Evolutionary conservation across 1,140 invertebrate genomes (phyloP).

Genomic region (Orchesella cincta): DNA sequence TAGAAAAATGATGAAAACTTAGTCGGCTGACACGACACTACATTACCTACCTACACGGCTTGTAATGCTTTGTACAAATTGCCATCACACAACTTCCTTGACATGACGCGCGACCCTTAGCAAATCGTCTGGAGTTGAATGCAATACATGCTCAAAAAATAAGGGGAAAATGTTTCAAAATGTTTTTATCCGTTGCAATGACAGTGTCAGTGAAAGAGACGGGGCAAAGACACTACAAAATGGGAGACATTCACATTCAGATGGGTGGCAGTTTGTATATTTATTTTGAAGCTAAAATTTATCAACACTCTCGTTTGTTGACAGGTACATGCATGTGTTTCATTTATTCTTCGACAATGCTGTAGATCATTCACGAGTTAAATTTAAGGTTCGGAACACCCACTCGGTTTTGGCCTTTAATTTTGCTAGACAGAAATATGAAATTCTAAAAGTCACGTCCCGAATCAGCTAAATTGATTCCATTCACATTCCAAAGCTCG

Average conservation of each 20-base stretch:
- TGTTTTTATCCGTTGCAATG: background rate
- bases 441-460: too few relatives aligned
- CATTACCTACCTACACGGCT: conserved; percentile 26
- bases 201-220: too few relatives aligned
- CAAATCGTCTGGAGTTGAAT: background rate
- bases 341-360: background rate
- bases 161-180: background rate
- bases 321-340: background rate
- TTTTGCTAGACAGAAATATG: too few relatives aligned
- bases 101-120: background rate
- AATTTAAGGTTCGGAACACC: too few relatives aligned
- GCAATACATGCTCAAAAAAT: background rate
- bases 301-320: conserved; percentile 16
- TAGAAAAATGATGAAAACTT: conserved; percentile 50
- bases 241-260: background rate
- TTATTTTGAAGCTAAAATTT: conserved; percentile 18
- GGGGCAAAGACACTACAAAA: too few relatives aligned
- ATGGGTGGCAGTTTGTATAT: too few relatives aligned
- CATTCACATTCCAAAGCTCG: too few relatives aligned
- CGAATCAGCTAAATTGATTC: too few relatives aligned
- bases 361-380: too few relatives aligned
- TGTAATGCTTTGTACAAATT: conserved; percentile 13
- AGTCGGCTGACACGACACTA: conserved; percentile 33
- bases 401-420: too few relatives aligned
- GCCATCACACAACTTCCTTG: conserved; percentile 8